These are phyloP conservation scores for Microplitis mediator DNA, from an alignment of 1,140 invertebrate species.

Conservation along the genomic window DNA sequence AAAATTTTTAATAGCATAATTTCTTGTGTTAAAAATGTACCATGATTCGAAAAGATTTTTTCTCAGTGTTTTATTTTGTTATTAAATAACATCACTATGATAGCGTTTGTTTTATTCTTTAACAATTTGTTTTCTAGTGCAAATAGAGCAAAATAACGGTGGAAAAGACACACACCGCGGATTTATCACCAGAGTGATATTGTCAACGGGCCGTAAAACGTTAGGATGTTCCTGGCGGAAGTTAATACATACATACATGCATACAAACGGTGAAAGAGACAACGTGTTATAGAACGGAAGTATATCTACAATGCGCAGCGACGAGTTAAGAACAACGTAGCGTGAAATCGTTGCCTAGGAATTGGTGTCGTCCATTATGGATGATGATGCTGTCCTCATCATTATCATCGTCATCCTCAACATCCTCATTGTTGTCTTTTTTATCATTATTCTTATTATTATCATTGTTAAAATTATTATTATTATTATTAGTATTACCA, in stretches of 20 bases:
- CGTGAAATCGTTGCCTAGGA: constrained; percentile 12
- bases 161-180: background rate
- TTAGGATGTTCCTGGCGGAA: background rate
- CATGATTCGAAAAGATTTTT: too few species aligned
- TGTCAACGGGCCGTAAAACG: background rate
- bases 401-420: background rate
- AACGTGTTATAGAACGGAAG: background rate
- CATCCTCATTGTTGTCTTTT: background rate
- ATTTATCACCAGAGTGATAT: background rate
- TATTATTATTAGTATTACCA: too few species aligned
- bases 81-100: too few species aligned
- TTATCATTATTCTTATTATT: background rate
- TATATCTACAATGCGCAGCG: constrained; percentile 10
- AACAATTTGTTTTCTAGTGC: background rate
- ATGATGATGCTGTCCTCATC: background rate
- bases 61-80: too few species aligned
- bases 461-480: background rate
- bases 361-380: background rate
- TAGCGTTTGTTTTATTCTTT: too few species aligned
- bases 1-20: too few species aligned
- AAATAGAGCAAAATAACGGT: background rate
- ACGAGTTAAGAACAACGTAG: constrained; percentile 17
- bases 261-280: background rate
- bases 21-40: too few species aligned
- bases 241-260: background rate